phyloP scores from a whole-genome alignment of 2,113 vertebrate species.

The Marcusenius ussheri region DNA sequence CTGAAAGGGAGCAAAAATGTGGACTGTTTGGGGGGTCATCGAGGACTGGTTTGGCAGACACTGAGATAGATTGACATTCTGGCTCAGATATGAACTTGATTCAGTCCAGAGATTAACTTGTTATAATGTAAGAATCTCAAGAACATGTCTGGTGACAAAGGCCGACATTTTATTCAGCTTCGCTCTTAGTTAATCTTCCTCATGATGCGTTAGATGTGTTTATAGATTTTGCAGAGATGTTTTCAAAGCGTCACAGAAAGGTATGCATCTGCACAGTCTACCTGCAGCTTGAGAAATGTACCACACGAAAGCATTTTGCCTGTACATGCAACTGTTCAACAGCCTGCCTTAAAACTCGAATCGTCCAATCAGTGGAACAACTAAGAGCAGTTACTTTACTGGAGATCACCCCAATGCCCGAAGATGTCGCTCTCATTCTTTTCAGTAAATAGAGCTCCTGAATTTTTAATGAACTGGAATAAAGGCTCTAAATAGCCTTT shows the following conservation, averaged over 20 bases:
- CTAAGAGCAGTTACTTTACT: not conserved
- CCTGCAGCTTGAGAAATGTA: not conserved
- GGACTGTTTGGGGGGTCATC: not conserved
- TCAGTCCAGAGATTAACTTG: not conserved
- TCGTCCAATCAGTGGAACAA: not conserved
- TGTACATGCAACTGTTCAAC: not conserved
- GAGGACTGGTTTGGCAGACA: not conserved
- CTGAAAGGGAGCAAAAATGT: not conserved
- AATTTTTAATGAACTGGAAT: not conserved
- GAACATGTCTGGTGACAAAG: not conserved
- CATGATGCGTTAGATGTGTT: not conserved
- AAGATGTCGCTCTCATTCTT: not conserved
- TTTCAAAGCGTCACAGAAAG: not conserved
- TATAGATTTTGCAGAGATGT: not conserved
- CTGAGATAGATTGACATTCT: not conserved
- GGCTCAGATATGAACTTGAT: not conserved
- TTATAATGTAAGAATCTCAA: not conserved
- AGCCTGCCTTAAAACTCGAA: not conserved
- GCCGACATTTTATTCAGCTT: not conserved
- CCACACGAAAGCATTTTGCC: not conserved
- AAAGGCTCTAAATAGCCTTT: not conserved
- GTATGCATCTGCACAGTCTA: not conserved
- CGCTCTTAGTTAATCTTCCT: not conserved
- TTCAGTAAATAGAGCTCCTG: not conserved
- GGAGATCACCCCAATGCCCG: not conserved